Percentiles rank a stretch among this genome's conserved stretches.
Conservation (phyloP, 1,140 invertebrate species). For the Chrysoperla carnea region DNA sequence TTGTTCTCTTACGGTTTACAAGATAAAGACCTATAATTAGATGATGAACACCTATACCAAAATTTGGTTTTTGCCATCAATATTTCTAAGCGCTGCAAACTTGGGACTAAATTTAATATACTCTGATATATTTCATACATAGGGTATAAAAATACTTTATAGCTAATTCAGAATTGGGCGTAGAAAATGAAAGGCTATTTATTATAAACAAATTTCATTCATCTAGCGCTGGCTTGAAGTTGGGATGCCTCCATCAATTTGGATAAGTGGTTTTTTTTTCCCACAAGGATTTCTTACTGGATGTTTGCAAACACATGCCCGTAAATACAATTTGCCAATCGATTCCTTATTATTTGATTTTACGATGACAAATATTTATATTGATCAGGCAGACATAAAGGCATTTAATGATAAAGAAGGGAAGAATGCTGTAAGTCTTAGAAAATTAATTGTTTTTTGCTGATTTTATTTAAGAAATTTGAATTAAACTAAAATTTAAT, state of each 20-base stretch:
- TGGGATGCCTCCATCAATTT: constrained; percentile 59
- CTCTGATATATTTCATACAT: no score
- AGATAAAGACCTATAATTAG: no score
- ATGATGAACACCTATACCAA: no score
- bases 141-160: no score
- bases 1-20: no score
- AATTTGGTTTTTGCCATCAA: no score
- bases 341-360: constrained; percentile 73
- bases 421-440: neutral
- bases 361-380: constrained; percentile 27
- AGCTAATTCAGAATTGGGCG: no score
- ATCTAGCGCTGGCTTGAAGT: constrained; percentile 50
- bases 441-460: constrained; percentile 1
- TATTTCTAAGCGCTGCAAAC: no score
- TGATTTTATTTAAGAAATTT: constrained; percentile 1
- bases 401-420: constrained; percentile 23
- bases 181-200: no score
- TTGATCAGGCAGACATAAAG: constrained; percentile 50
- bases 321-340: constrained; percentile 68
- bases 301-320: constrained; percentile 65
- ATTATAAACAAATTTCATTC: no score
- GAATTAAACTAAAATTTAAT: neutral
- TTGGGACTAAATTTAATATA: no score
- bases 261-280: constrained; percentile 83
- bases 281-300: constrained; percentile 83